phyloP scores from a whole-genome alignment of 2,113 vertebrate species.

The Hucho hucho region DNA sequence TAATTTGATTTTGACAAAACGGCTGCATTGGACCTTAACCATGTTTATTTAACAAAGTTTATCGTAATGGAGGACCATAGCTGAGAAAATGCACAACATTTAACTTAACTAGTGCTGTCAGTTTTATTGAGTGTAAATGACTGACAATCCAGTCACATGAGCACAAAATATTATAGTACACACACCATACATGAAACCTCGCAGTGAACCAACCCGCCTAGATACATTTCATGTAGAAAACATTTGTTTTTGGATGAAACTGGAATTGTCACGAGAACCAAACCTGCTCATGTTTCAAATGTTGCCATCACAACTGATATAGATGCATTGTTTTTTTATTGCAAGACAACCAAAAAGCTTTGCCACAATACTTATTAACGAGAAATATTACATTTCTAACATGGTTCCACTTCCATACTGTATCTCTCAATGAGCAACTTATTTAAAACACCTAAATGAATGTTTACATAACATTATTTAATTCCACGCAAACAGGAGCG shows the following conservation, averaged over 20 bases:
- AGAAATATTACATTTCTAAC: not conserved
- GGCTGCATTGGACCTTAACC: slow-evolving; percentile 32
- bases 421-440: not conserved
- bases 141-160: not conserved
- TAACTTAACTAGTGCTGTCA: not conserved
- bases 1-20: no score
- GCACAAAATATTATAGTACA: not conserved
- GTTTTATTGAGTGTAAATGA: not conserved
- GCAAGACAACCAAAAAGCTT: not conserved
- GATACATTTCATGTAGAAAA: no score
- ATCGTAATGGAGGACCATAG: slow-evolving; percentile 18
- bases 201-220: no score
- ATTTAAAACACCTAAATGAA: not conserved
- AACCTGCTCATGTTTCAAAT: no score
- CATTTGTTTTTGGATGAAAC: no score
- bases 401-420: not conserved
- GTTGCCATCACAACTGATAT: no score
- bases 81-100: not conserved
- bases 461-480: not conserved
- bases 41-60: no score
- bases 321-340: not conserved
- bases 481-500: not conserved
- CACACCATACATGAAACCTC: not conserved
- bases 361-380: not conserved
- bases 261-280: no score